Evolutionary conservation across 1,140 invertebrate species (phyloP), one percentile per base, ranked within the genome.

Genomic region (Lepidurus apus): DNA sequence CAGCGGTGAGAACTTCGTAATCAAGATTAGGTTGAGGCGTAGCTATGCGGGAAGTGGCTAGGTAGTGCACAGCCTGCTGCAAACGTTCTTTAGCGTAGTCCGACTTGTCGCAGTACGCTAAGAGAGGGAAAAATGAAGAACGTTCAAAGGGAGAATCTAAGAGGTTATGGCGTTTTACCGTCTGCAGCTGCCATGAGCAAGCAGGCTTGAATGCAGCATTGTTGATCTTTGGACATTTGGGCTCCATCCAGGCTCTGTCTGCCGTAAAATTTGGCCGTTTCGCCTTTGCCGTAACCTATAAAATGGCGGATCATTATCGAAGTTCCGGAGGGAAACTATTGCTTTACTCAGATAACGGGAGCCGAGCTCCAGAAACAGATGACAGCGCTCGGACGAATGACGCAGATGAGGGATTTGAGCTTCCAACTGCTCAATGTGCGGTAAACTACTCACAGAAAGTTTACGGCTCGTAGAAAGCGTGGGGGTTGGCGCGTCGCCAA

Each of bases 151-250:
- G 21, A 65, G 21, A 5, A n/a, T 13, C 21, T 65, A 13, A 47
- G 45, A 0, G 21, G 53, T 65, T n/a, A 6, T 65, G 53, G 21
- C 53, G 13, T 21, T 7, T 65, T 65, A 65, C 53, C 53, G 13
- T 65, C 53, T 21, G 53, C 53, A 65, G 53, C 53, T 65, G 53
- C 53, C 53, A 65, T 65, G 53, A 65, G 53, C 53, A 65, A 65
- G 53, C 53, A 65, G 10, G 53, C 53, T 21, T 65, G 53, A 21
- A 65, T 7, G 21, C 17, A 65, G 53, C 53, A 65, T 21, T 65
- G 53, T 65, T 65, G 53, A 65, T 65, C 53, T 65, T 65, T 65
- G 53, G 53, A 65, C 53, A 65, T 65, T 65, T 65, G 53, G 53
- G 53, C 53, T 21, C 53, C 53, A 65, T 65, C 53, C 53, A 65